Evolutionary conservation across 1,140 invertebrate species (phyloP).

Genomic region (Ruditapes philippinarum): DNA sequence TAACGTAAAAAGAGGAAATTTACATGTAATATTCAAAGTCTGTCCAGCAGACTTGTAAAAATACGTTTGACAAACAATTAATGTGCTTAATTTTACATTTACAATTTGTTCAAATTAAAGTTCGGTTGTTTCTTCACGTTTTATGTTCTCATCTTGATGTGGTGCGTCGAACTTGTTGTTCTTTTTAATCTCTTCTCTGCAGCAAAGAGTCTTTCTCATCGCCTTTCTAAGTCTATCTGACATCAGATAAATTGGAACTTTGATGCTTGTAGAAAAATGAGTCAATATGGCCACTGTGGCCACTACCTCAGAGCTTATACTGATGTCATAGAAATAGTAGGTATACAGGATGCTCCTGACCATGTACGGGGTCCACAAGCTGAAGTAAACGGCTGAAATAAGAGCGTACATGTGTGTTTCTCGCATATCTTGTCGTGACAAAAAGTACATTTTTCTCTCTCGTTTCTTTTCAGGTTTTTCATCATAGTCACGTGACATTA

Average conservation of each 20-base stretch:
- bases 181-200: background rate
- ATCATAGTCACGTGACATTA: constrained; percentile 20
- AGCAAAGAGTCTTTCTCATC: constrained; percentile 58
- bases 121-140: constrained; percentile 6
- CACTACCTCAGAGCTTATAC: constrained; percentile 34
- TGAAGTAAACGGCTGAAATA: constrained; percentile 54
- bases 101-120: background rate
- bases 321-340: constrained; percentile 59
- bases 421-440: constrained; percentile 66
- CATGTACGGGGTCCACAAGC: constrained; percentile 68
- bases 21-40: too few species aligned
- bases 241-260: constrained; percentile 65
- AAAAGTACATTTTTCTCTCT: constrained; percentile 61
- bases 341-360: constrained; percentile 64
- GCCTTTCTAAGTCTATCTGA: constrained; percentile 61
- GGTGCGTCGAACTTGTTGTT: background rate
- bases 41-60: background rate
- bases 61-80: too few species aligned
- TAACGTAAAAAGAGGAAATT: too few species aligned
- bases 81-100: too few species aligned
- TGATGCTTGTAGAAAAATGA: constrained; percentile 62
- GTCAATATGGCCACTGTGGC: constrained; percentile 45
- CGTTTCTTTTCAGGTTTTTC: constrained; percentile 22
- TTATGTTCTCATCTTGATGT: background rate
- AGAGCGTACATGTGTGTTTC: constrained; percentile 67